Percentiles rank a stretch among this genome's conserved stretches.
phyloP scores from a whole-genome alignment of 2,113 vertebrate genomes.

The Dissostichus mawsoni region DNA sequence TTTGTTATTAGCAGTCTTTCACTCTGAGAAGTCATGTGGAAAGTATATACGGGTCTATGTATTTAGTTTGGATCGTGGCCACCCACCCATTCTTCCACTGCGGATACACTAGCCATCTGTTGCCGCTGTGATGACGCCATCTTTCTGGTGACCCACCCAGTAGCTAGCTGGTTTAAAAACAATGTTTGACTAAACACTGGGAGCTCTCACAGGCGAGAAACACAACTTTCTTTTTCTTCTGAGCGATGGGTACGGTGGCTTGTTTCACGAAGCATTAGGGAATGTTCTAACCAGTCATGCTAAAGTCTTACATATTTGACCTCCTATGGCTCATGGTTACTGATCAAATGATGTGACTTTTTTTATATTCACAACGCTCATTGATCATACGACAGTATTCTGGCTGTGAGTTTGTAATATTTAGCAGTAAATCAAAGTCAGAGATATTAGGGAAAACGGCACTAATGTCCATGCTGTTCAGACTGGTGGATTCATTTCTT shows the following conservation, averaged over 20 bases:
- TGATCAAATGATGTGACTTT: not conserved
- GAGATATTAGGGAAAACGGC: too few relatives aligned
- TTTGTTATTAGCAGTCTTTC: not conserved
- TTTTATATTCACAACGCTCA: not conserved
- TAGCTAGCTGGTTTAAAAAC: constrained; percentile 54
- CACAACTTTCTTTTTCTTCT: constrained; percentile 17
- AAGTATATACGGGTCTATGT: constrained; percentile 1
- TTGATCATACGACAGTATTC: not conserved
- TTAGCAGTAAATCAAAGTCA: not conserved
- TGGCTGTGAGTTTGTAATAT: not conserved
- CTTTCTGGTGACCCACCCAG: constrained; percentile 80
- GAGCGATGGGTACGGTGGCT: not conserved
- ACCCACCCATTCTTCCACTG: constrained; percentile 78
- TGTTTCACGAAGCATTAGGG: not conserved
- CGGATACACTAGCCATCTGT: constrained; percentile 83
- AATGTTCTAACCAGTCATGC: not conserved
- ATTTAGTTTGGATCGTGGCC: constrained; percentile 64
- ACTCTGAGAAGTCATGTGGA: not conserved
- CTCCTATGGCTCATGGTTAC: not conserved
- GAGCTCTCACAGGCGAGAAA: constrained; percentile 13
- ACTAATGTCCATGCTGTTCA: not conserved
- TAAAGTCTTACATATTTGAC: too few relatives aligned
- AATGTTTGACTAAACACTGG: constrained; percentile 48
- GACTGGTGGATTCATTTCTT: not conserved
- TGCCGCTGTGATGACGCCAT: constrained; percentile 81